Conservation (phyloP, 2,113 vertebrate genomes). For the Chionomys nivalis region DNA sequence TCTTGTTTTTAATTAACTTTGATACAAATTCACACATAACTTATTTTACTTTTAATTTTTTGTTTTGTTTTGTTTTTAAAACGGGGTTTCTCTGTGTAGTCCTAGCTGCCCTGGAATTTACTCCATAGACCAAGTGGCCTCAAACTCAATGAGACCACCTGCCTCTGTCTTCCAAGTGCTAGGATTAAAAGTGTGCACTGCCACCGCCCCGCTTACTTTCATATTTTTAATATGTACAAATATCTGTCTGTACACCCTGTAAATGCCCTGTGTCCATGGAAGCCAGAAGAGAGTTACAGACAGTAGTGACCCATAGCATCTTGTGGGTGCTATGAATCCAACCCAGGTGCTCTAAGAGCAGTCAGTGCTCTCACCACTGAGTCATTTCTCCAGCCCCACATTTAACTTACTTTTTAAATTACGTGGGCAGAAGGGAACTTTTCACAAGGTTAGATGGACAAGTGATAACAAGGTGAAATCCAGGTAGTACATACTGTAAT, state of each 20-base stretch:
- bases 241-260: neutral
- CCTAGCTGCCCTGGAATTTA: neutral
- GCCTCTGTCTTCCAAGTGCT: neutral
- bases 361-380: neutral
- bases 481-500: neutral
- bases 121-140: neutral
- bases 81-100: neutral
- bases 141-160: neutral
- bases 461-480: neutral
- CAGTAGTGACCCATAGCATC: neutral
- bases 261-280: neutral
- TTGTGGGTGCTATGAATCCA: neutral
- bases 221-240: neutral
- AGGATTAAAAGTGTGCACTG: neutral
- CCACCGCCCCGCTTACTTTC: neutral
- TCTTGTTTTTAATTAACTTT: slow-evolving; percentile 39
- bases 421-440: neutral
- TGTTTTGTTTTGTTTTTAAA: neutral
- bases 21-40: neutral
- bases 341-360: neutral
- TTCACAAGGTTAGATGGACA: neutral
- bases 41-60: neutral
- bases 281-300: neutral
- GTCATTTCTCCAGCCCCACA: neutral
- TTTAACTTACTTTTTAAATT: neutral